A percentile compares a stretch with the other conserved stretches of the same genome.
Conservation (phyloP, 2,797 vertebrate genomes). For the Acanthiza pusilla region DNA sequence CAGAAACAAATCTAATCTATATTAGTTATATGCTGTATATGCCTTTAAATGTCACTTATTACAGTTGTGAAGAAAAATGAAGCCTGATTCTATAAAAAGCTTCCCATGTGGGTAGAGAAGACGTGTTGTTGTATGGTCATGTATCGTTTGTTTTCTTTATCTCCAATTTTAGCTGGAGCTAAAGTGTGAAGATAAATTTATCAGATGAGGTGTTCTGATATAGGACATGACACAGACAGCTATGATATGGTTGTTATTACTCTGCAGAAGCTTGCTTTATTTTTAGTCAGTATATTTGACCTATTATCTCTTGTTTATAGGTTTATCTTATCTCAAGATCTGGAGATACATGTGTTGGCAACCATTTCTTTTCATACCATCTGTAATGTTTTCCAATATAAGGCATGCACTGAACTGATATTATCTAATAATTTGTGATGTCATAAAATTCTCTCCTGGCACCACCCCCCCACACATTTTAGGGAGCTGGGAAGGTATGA, state of each 20-base stretch:
- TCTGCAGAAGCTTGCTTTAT: not conserved
- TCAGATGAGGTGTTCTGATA: not conserved
- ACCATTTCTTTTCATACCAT: not conserved
- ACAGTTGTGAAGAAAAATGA: conserved; percentile 62
- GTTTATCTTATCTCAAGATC: not conserved
- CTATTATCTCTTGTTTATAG: not conserved
- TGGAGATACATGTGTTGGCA: not conserved
- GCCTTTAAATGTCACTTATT: conserved; percentile 59
- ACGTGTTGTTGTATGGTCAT: not conserved
- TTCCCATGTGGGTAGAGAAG: not conserved
- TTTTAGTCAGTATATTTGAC: not conserved
- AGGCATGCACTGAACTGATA: not conserved
- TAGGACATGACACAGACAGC: not conserved
- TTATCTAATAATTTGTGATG: not conserved
- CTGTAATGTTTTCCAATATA: not conserved
- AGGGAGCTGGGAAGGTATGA: not conserved
- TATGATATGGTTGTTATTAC: not conserved
- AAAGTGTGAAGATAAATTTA: not conserved
- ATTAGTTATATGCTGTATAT: conserved; percentile 45
- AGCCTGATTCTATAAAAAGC: not conserved
- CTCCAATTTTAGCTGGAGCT: not conserved
- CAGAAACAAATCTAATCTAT: not conserved
- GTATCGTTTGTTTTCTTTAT: not conserved
- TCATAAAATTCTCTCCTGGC: not conserved
- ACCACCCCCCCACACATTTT: fast-evolving